Conservation (phyloP, 1,140 invertebrate genomes). For the Rhagoletis zephyria region DNA sequence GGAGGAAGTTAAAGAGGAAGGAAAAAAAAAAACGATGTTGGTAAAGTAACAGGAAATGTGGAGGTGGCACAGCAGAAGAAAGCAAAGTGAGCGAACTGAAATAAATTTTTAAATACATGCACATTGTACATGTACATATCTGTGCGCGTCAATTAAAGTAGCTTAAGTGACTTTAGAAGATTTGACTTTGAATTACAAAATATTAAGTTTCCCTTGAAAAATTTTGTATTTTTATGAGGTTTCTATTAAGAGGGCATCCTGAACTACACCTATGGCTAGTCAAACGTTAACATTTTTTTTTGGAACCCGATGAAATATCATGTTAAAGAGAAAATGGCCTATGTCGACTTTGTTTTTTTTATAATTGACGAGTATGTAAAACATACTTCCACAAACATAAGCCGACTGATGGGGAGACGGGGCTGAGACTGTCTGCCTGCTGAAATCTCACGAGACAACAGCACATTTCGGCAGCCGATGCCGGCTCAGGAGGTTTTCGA, state of each 20-base stretch:
- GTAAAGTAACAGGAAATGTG: constrained; percentile 30
- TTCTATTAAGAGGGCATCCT: too few species aligned
- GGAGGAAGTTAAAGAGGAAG: constrained; percentile 30
- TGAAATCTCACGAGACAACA: constrained; percentile 34
- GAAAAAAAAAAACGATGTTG: not conserved
- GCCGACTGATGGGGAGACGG: not conserved
- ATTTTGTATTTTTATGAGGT: too few species aligned
- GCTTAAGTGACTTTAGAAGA: too few species aligned
- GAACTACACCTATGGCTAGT: too few species aligned
- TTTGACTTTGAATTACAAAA: too few species aligned
- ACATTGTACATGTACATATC: not conserved
- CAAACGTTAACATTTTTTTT: too few species aligned
- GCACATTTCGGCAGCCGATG: constrained; percentile 3
- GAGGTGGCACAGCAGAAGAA: constrained; percentile 28
- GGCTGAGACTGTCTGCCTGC: constrained; percentile 12
- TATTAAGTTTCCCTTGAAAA: too few species aligned
- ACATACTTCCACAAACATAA: not conserved
- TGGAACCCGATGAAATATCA: too few species aligned
- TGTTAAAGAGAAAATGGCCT: too few species aligned
- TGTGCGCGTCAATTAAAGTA: not conserved
- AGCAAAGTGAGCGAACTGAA: not conserved
- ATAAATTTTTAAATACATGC: not conserved
- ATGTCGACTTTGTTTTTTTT: too few species aligned
- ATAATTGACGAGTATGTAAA: too few species aligned
- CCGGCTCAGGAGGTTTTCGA: constrained; percentile 10